Conservation (phyloP, 2,888 invertebrate species). For the Dolichomitus sp. region DNA sequence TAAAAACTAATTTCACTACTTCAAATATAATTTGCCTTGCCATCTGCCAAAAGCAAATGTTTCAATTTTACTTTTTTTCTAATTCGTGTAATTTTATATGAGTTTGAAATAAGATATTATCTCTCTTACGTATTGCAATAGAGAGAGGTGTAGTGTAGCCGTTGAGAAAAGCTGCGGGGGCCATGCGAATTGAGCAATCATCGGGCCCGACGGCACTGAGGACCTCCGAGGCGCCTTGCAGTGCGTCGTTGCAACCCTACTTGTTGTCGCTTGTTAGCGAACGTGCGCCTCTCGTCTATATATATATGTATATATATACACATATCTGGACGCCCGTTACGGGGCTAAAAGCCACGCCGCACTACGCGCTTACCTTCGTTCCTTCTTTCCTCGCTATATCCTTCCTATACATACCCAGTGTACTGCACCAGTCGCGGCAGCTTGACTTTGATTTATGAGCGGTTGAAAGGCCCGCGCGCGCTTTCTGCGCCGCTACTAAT, state of each 20-base stretch:
- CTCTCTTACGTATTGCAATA: constrained; percentile 13
- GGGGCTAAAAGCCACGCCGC: constrained; percentile 17
- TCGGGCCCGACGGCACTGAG: neutral
- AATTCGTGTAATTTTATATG: too few species aligned
- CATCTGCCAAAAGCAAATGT: too few species aligned
- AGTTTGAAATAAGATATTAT: too few species aligned
- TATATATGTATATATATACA: neutral
- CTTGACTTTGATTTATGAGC: constrained; percentile 83
- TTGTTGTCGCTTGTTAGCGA: constrained; percentile 26
- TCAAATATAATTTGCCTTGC: too few species aligned
- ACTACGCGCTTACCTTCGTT: neutral
- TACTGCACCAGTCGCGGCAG: constrained; percentile 43
- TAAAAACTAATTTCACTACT: too few species aligned
- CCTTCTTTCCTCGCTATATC: constrained; percentile 1
- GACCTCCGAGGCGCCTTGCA: constrained; percentile 22
- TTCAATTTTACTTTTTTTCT: too few species aligned
- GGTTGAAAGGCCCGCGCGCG: constrained; percentile 75
- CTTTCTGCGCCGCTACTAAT: constrained; percentile 79
- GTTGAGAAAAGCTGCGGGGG: constrained; percentile 39
- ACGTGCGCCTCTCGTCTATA: neutral
- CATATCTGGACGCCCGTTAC: neutral
- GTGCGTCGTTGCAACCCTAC: constrained; percentile 30
- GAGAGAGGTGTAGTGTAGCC: neutral
- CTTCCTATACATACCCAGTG: constrained; percentile 8
- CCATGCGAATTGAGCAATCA: constrained; percentile 58